Evolutionary conservation across 1,140 invertebrate genomes (phyloP), one percentile per base, ranked within the genome.

Genomic region (Delia radicum): DNA sequence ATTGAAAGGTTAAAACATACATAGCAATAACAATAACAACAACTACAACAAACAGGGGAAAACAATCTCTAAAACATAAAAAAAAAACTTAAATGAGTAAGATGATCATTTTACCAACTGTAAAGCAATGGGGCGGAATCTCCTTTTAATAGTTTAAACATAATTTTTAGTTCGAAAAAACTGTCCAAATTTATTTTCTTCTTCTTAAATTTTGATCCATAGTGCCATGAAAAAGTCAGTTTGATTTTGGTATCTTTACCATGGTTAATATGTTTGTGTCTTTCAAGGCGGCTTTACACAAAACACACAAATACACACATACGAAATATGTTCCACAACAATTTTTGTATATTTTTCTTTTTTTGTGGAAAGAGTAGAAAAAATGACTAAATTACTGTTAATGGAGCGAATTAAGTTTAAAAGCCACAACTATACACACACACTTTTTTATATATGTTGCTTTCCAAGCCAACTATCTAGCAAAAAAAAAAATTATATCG

Each of bases 331-430:
- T 55, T 55, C 48, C 21, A 55, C 48, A 18, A 55, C 48, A 55
- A 0, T 55, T 21, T 48, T 18, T 21, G n/a, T 48, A 18, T 18
- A 18, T 48, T 48, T 48, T 13, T 13, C 3, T 15, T 46, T 69
- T 33, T 27, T 74, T 42, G 15, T 42, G 55, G 15, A 48, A 48
- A 48, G 12, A 48, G 42, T n/a, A 48, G 42, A 48, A 55, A 55
- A 55, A 55, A 55, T 81, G 82, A 81, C 82, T 84, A 82, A 84
- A 84, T 84, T 84, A 84, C 82, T 82, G 81, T 84, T 84, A 84
- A 84, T 84, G 82, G 81, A 84, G 82, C 82, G 82, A 65, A 67
- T 42, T 82, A 55, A 55, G 15, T 55, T 55, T 55, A 55, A 55
- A 55, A n/a, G 48, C 48, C 48, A 81, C 81, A 73, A 79, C 76